phyloP scores from a whole-genome alignment of 2,797 vertebrate species.

The Gambusia yucatana region DNA sequence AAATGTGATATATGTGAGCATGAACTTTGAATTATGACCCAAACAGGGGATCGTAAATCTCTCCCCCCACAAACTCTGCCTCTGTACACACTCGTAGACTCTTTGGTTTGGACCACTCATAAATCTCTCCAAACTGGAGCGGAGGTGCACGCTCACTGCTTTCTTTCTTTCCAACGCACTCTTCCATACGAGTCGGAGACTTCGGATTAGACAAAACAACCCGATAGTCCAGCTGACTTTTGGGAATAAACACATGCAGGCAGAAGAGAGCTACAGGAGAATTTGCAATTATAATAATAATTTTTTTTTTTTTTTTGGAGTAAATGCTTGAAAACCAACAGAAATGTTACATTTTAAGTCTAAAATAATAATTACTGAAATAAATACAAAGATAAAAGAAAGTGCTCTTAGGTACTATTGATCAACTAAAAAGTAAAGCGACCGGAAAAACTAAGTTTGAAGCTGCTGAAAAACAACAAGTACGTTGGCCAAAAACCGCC shows the following conservation, averaged over 20 bases:
- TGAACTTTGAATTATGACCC: constrained; percentile 87
- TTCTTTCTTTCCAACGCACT: constrained; percentile 42
- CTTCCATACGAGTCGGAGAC: constrained; percentile 62
- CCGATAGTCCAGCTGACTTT: constrained; percentile 48
- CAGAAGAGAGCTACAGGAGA: constrained; percentile 15
- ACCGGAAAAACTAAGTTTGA: constrained; percentile 27
- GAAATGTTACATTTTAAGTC: not conserved
- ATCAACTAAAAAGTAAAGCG: constrained; percentile 1
- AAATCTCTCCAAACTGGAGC: constrained; percentile 82
- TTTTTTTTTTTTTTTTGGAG: not conserved
- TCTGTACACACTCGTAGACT: constrained; percentile 78
- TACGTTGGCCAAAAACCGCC: constrained; percentile 55
- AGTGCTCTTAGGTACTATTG: not conserved
- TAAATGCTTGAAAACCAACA: not conserved
- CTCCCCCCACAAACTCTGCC: constrained; percentile 79
- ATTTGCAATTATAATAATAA: not conserved
- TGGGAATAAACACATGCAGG: constrained; percentile 27
- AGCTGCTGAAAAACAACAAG: constrained; percentile 38
- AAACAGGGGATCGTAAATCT: constrained; percentile 81
- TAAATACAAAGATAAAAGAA: not conserved
- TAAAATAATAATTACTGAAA: not conserved
- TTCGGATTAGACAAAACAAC: constrained; percentile 69
- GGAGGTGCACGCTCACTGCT: constrained; percentile 60
- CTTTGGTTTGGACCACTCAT: constrained; percentile 77
- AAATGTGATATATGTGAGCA: constrained; percentile 85